These are phyloP conservation scores for Polyodon spathula DNA, from an alignment of 2,113 vertebrate genomes.

Conservation along the genomic window DNA sequence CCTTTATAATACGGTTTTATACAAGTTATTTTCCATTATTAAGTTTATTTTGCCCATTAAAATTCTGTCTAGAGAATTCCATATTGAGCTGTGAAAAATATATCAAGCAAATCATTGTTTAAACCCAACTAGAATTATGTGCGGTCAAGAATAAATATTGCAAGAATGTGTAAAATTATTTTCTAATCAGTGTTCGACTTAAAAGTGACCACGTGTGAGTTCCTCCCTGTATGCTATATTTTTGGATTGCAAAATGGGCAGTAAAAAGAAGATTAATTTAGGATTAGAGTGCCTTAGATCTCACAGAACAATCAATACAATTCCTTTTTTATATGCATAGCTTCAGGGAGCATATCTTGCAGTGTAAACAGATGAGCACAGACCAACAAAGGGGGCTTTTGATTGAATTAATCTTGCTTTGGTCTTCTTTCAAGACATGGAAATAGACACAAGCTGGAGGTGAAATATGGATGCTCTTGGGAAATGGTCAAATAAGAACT, in stretches of 20 bases:
- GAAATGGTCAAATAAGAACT: slow-evolving; percentile 10
- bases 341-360: slow-evolving; percentile 3
- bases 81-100: too few relatives aligned
- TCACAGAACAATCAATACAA: slow-evolving; percentile 17
- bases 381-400: not conserved
- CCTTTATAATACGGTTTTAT: too few relatives aligned
- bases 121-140: not conserved
- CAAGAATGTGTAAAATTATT: too few relatives aligned
- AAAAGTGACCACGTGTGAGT: not conserved
- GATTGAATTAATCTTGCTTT: slow-evolving; percentile 4
- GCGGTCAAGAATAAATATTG: slow-evolving; percentile 6
- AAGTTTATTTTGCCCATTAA: too few relatives aligned
- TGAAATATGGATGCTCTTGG: slow-evolving; percentile 7
- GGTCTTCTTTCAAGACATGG: slow-evolving; percentile 1
- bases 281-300: slow-evolving; percentile 19
- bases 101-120: not conserved
- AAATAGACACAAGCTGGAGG: not conserved
- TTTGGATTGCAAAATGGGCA: slow-evolving; percentile 29
- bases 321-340: slow-evolving; percentile 7
- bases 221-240: slow-evolving; percentile 11
- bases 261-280: slow-evolving; percentile 22
- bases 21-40: too few relatives aligned
- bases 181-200: not conserved
- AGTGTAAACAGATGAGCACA: slow-evolving; percentile 11
- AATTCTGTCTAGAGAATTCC: too few relatives aligned